phyloP scores from a whole-genome alignment of 2,113 vertebrate genomes.

The Melanostigma gelatinosum region DNA sequence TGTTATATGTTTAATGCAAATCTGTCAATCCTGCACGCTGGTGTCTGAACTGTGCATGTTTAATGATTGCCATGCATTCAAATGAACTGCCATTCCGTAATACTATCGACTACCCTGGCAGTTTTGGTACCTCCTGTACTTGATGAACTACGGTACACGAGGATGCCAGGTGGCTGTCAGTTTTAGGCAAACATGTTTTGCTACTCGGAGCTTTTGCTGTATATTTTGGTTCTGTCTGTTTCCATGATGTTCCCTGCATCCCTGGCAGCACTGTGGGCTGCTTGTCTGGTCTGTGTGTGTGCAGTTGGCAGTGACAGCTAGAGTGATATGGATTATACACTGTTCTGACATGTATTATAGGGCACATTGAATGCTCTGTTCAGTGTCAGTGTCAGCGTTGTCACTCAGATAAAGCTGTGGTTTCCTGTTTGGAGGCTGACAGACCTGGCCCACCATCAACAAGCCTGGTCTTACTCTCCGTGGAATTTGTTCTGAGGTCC shows the following conservation, averaged over 20 bases:
- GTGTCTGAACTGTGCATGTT: not conserved
- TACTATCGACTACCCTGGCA: not conserved
- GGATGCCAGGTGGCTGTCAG: slow-evolving; percentile 6
- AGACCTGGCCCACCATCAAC: slow-evolving; percentile 50
- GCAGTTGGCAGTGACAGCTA: slow-evolving; percentile 58
- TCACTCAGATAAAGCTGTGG: slow-evolving; percentile 69
- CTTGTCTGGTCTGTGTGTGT: slow-evolving; percentile 43
- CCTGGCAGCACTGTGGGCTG: slow-evolving; percentile 26
- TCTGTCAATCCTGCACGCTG: not conserved
- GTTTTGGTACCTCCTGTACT: not conserved
- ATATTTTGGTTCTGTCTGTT: slow-evolving; percentile 35
- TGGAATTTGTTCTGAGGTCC: slow-evolving; percentile 32
- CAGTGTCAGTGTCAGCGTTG: slow-evolving; percentile 65
- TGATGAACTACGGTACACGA: slow-evolving; percentile 1
- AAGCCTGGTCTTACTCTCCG: slow-evolving; percentile 41
- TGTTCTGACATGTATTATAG: slow-evolving; percentile 60
- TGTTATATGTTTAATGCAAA: not conserved
- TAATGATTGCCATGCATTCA: slow-evolving; percentile 1
- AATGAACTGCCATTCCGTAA: not conserved
- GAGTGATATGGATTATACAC: slow-evolving; percentile 68
- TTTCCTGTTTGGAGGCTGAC: slow-evolving; percentile 65
- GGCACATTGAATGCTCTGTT: slow-evolving; percentile 48
- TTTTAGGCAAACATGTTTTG: slow-evolving; percentile 1
- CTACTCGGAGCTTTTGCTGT: slow-evolving; percentile 8
- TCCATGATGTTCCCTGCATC: slow-evolving; percentile 29